Evolutionary conservation across 2,797 vertebrate genomes (phyloP), one percentile per base, ranked within the genome.

Genomic region (Sardinella longiceps): DNA sequence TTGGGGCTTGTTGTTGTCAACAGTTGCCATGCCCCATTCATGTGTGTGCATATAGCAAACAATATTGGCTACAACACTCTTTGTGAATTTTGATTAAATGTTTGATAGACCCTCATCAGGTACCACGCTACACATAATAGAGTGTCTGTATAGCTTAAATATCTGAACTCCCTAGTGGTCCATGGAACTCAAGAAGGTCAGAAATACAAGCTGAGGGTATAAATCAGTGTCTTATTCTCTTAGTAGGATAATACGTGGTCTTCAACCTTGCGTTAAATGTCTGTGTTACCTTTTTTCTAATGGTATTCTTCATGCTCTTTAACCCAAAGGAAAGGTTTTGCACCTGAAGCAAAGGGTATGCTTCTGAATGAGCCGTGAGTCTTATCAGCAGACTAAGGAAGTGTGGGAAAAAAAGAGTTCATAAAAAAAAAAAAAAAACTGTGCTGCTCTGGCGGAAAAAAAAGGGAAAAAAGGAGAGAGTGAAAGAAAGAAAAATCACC

Each of bases 381-480:
- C 70, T 77, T 77, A 77, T 77, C 70, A 39, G 70, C 37, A 84
- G 87, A 89, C 86, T 88, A 87, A 84, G 48, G 70, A 83, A 0
- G 23, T 81, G 85, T 28, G 28, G 20, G 7, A 23, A 70, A 70
- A 18, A 70, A 66, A 66, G 60, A 66, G 28, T 66, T 30, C n/a
- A n/a, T n/a, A 70, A 30, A 70, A 30, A 14, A 7, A 7, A 2
- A 14, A 53, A 77, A 77, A 77, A 30, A 39, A 6, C 70, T 43
- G 33, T 39, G 33, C 14, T 15, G 20, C 70, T 43, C 33, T 23
- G 15, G 70, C 12, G 43, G 43, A 39, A 77, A 39, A 74, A 14
- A 74, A 70, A 20, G n/a, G 60, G 28, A 77, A 77, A 39, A 77
- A 20, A 70, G 5, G n/a, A 23, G 18, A 87, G 83, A 88, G 60